Conservation (phyloP, 2,113 vertebrate species). For the Anarrhichthys ocellatus region DNA sequence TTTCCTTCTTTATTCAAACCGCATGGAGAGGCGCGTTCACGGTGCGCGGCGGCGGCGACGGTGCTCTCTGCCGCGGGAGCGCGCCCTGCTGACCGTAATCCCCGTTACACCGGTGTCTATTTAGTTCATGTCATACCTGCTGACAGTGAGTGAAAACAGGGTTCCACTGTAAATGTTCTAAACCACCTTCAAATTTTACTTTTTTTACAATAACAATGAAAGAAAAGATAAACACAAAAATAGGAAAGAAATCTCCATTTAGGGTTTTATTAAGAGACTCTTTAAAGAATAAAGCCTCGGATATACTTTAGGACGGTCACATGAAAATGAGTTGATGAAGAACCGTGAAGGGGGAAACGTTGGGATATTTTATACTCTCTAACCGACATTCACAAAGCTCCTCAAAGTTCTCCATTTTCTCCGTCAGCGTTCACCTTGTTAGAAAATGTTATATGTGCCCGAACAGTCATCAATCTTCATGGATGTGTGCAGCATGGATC, state of each 20-base stretch:
- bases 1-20: constrained; percentile 61
- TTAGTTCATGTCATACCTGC: not conserved
- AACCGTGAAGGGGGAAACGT: no score
- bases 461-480: no score
- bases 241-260: not conserved
- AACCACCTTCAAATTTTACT: no score
- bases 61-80: constrained; percentile 54
- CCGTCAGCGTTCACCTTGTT: no score
- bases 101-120: not conserved
- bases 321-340: not conserved
- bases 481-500: no score
- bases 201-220: not conserved
- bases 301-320: no score
- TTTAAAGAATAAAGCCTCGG: no score
- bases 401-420: no score
- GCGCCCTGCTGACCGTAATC: constrained; percentile 51
- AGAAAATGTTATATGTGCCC: no score
- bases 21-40: constrained; percentile 73
- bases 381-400: no score
- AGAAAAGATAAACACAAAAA: not conserved
- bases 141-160: not conserved
- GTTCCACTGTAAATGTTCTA: no score
- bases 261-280: not conserved
- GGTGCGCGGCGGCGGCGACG: constrained; percentile 18
- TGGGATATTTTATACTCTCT: no score